phyloP scores from a whole-genome alignment of 2,797 vertebrate species.

The Cheirogaleus major region DNA sequence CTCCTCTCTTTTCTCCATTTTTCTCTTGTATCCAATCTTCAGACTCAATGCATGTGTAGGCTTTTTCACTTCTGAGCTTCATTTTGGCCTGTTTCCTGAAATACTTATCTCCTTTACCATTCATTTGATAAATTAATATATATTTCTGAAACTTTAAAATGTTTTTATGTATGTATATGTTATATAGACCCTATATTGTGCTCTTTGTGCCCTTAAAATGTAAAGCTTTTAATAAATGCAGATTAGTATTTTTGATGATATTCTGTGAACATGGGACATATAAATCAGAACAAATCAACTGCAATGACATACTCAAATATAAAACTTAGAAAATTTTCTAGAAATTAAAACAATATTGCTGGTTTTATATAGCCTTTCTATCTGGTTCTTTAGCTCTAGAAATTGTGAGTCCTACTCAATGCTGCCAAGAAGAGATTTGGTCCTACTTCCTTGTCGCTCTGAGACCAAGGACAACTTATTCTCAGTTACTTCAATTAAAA shows the following conservation, averaged over 20 bases:
- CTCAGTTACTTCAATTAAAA: neutral
- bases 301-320: neutral
- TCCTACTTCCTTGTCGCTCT: neutral
- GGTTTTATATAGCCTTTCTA: neutral
- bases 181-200: neutral
- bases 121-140: neutral
- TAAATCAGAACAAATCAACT: neutral
- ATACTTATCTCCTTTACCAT: neutral
- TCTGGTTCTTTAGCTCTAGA: neutral
- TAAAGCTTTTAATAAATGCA: neutral
- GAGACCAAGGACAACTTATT: neutral
- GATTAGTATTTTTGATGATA: neutral
- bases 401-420: neutral
- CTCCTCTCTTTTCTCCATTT: neutral
- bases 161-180: neutral
- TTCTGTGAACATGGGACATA: neutral
- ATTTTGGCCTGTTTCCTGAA: neutral
- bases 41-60: neutral
- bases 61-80: neutral
- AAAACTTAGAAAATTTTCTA: neutral
- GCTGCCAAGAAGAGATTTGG: neutral
- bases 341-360: neutral
- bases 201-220: neutral
- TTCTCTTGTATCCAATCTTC: neutral
- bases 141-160: neutral